Evolutionary conservation across 2,113 vertebrate genomes (phyloP).

Genomic region (Pangasianodon hypophthalmus): DNA sequence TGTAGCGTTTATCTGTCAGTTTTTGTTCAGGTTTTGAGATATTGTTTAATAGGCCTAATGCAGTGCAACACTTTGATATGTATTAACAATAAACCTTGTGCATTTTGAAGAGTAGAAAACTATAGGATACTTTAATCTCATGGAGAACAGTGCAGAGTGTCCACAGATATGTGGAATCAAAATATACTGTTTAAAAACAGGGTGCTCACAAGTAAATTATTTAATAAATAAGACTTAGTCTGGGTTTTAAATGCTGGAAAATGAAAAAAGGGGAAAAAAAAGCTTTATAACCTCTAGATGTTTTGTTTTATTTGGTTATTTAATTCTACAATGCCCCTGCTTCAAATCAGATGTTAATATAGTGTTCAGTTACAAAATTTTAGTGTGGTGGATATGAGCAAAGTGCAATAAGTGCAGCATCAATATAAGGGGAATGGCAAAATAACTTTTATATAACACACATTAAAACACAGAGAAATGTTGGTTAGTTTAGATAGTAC

Average conservation of each 20-base stretch:
- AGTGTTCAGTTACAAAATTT: background rate
- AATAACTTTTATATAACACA: background rate
- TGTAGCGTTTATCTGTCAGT: background rate
- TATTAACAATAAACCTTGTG: background rate
- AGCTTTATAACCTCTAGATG: background rate
- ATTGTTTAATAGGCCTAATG: background rate
- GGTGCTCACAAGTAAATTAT: background rate
- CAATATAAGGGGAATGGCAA: background rate
- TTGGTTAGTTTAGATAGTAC: background rate
- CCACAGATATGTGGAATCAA: background rate
- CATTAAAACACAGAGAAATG: background rate
- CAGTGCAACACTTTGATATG: background rate
- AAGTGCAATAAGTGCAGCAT: background rate
- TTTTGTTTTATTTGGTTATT: background rate
- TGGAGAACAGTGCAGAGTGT: background rate
- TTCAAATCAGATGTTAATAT: background rate
- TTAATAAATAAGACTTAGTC: background rate
- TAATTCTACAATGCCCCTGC: background rate
- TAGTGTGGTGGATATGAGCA: slow-evolving; percentile 6
- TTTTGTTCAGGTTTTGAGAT: background rate
- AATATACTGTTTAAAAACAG: background rate
- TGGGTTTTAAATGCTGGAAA: background rate
- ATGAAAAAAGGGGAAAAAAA: background rate
- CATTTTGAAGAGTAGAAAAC: background rate
- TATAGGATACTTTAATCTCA: background rate